Percentiles rank a stretch among this genome's conserved stretches.
Conservation (phyloP, 2,797 vertebrate genomes). For the Rhabdomys pumilio region DNA sequence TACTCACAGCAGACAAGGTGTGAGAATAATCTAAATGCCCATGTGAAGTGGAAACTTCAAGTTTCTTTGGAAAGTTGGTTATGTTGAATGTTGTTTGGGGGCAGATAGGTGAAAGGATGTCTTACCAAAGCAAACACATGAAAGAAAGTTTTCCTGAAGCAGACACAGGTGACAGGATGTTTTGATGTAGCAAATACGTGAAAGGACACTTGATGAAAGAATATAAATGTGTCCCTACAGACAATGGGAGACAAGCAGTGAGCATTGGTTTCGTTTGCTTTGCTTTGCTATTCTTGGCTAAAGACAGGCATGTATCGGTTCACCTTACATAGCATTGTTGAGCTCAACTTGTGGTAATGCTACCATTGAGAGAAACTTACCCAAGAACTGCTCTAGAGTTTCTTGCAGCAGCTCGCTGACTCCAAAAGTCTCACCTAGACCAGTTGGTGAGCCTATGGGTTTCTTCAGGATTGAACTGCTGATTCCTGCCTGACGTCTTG, state of each 20-base stretch:
- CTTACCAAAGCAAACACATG: not conserved
- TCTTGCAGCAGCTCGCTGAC: not conserved
- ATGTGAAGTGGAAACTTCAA: not conserved
- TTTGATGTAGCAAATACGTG: not conserved
- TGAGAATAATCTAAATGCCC: not conserved
- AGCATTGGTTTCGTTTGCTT: not conserved
- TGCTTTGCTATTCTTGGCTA: not conserved
- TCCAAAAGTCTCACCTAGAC: not conserved
- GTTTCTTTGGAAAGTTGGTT: not conserved
- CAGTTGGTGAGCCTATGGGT: accelerated
- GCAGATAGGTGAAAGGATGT: not conserved
- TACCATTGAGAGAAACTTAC: not conserved
- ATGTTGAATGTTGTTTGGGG: not conserved
- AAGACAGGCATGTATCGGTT: not conserved
- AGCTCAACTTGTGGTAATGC: not conserved
- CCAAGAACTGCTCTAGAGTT: not conserved
- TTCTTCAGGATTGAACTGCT: not conserved
- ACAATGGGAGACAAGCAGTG: not conserved
- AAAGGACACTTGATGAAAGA: not conserved
- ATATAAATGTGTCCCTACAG: not conserved
- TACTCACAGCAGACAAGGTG: not conserved
- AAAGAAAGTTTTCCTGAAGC: not conserved
- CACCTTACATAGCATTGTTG: not conserved
- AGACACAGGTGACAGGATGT: not conserved
- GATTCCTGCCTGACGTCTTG: not conserved